Conservation (phyloP, 64 coral and sea anemone species). For the Montipora efflorescens region DNA sequence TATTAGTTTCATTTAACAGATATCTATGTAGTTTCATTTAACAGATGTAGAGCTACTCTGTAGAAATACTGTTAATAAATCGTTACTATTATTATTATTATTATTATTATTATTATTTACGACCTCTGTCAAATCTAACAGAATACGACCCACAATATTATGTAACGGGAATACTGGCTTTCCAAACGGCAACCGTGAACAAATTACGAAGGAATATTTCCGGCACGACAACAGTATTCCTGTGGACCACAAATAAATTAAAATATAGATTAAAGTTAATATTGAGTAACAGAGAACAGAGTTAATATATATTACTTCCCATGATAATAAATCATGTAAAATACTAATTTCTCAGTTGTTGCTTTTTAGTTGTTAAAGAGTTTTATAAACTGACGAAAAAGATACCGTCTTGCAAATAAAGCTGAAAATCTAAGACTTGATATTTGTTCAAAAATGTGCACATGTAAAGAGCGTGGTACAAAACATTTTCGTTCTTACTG, state of each 20-base stretch:
- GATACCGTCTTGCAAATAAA: background rate
- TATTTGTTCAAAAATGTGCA: conserved; percentile 8
- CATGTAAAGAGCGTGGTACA: background rate
- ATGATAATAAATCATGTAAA: background rate
- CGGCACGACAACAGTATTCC: background rate
- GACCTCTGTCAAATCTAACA: background rate
- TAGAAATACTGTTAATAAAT: too few relatives aligned
- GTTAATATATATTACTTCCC: background rate
- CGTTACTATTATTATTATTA: too few relatives aligned
- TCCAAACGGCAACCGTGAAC: conserved; percentile 26
- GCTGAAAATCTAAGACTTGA: conserved; percentile 17
- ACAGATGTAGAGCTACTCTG: too few relatives aligned
- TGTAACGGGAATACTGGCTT: conserved; percentile 15
- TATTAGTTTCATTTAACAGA: too few relatives aligned
- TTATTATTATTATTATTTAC: background rate
- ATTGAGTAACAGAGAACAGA: background rate
- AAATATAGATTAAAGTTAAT: conserved; percentile 21
- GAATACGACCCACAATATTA: conserved; percentile 22
- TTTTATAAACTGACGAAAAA: background rate
- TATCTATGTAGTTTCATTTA: too few relatives aligned
- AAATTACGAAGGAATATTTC: conserved; percentile 21
- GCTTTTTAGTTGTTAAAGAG: conserved; percentile 10
- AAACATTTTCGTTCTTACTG: conserved; percentile 17
- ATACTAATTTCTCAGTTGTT: conserved; percentile 14
- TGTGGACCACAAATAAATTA: conserved; percentile 16